These are phyloP conservation scores for Poeciliopsis turneri DNA, from an alignment of 2,797 vertebrate genomes.

Conservation along the genomic window DNA sequence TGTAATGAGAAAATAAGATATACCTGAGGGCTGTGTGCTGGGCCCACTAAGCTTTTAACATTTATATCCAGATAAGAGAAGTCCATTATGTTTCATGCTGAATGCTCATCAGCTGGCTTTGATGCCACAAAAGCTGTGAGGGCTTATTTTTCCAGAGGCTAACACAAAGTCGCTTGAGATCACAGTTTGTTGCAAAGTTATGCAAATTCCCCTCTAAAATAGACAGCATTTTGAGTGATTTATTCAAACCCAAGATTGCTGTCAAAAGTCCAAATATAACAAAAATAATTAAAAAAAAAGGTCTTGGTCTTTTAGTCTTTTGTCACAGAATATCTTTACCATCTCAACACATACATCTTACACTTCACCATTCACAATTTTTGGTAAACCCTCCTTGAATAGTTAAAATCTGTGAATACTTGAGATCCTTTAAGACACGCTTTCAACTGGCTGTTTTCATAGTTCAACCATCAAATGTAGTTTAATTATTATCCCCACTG, in stretches of 20 bases:
- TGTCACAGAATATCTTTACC: neutral
- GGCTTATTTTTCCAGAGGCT: slow-evolving; percentile 41
- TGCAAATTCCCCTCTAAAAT: neutral
- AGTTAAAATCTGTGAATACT: neutral
- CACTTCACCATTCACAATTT: neutral
- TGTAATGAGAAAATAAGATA: slow-evolving; percentile 39
- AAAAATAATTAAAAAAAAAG: neutral
- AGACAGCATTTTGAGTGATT: neutral
- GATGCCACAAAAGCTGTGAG: slow-evolving; percentile 26
- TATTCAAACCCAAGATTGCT: slow-evolving; percentile 2
- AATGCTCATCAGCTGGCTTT: slow-evolving; percentile 39
- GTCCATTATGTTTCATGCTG: slow-evolving; percentile 41
- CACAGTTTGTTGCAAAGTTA: slow-evolving; percentile 2
- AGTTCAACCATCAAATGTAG: neutral
- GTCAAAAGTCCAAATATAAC: slow-evolving; percentile 1
- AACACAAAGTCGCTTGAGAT: slow-evolving; percentile 15
- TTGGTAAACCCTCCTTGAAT: neutral
- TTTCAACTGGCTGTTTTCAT: neutral
- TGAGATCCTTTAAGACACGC: neutral
- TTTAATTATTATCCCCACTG: neutral
- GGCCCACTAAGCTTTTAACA: slow-evolving; percentile 42
- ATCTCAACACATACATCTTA: neutral
- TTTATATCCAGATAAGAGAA: slow-evolving; percentile 45
- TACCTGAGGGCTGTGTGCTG: slow-evolving; percentile 39
- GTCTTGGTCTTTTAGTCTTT: neutral